Conservation (phyloP, 2,113 vertebrate species). For the Stictonetta naevosa region DNA sequence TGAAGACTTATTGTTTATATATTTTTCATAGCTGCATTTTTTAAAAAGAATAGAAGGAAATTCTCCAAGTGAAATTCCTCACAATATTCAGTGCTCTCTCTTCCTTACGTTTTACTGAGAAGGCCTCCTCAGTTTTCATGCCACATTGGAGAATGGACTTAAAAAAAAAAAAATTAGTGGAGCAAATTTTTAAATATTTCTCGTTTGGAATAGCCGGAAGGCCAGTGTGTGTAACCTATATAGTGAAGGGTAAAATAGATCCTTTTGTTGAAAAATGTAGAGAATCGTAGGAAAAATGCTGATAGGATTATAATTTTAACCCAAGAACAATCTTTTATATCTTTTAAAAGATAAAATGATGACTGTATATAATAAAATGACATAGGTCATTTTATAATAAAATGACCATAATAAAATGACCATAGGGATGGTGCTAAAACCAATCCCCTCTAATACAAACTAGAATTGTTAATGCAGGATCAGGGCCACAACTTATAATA, state of each 20-base stretch:
- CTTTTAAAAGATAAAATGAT: slow-evolving; percentile 1
- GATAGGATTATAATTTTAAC: neutral
- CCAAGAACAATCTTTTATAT: neutral
- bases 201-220: neutral
- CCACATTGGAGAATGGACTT: neutral
- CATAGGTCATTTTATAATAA: neutral
- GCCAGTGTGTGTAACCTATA: neutral
- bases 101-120: neutral
- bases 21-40: slow-evolving; percentile 3
- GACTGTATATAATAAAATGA: neutral
- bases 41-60: neutral
- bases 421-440: neutral
- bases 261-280: neutral
- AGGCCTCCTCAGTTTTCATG: neutral
- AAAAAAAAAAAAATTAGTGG: neutral
- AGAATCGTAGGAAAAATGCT: neutral
- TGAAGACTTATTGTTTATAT: neutral
- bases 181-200: neutral
- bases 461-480: neutral
- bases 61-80: neutral
- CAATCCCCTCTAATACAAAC: neutral
- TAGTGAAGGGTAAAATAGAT: neutral
- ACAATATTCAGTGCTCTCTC: neutral
- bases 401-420: neutral
- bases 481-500: neutral